A percentile compares a stretch with the other conserved stretches of the same genome.
Evolutionary conservation across 2,888 invertebrate genomes (phyloP).

Genomic region (Ligdia adustata): DNA sequence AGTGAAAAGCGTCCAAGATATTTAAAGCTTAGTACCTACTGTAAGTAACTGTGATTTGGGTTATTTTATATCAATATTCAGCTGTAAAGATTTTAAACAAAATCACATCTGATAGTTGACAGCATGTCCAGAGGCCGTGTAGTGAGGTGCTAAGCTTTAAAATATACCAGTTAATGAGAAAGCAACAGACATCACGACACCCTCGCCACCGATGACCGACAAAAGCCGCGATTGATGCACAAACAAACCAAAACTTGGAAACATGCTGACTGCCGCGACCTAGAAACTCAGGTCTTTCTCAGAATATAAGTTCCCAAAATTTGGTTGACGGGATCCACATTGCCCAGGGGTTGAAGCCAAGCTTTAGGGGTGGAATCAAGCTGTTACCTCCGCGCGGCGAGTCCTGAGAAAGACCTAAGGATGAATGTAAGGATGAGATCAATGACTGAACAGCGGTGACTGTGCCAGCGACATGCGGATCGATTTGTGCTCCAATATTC

Average conservation of each 20-base stretch:
- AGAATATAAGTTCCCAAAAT: slow-evolving; percentile 77
- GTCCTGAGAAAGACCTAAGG: slow-evolving; percentile 84
- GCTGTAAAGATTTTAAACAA: no score
- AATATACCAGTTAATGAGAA: slow-evolving; percentile 14
- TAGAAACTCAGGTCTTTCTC: slow-evolving; percentile 83
- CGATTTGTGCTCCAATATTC: slow-evolving; percentile 54
- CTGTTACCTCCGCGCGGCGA: slow-evolving; percentile 78
- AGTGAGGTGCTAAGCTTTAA: slow-evolving; percentile 8
- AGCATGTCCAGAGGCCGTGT: not conserved
- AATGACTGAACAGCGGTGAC: slow-evolving; percentile 64
- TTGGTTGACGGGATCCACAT: slow-evolving; percentile 73
- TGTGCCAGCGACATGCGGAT: slow-evolving; percentile 76
- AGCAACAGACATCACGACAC: slow-evolving; percentile 43
- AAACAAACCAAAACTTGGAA: slow-evolving; percentile 81
- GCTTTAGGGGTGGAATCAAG: slow-evolving; percentile 72
- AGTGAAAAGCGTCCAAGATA: slow-evolving; percentile 6
- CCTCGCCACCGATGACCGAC: slow-evolving; percentile 49
- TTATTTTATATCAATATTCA: no score
- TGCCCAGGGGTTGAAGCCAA: slow-evolving; percentile 72
- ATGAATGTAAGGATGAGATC: slow-evolving; percentile 80
- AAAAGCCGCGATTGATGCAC: slow-evolving; percentile 65
- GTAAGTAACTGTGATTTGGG: no score
- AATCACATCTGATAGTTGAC: no score
- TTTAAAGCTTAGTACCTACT: slow-evolving; percentile 12
- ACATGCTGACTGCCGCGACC: slow-evolving; percentile 81